Conservation (phyloP, 2,113 vertebrate genomes). For the Ophiodon elongatus region DNA sequence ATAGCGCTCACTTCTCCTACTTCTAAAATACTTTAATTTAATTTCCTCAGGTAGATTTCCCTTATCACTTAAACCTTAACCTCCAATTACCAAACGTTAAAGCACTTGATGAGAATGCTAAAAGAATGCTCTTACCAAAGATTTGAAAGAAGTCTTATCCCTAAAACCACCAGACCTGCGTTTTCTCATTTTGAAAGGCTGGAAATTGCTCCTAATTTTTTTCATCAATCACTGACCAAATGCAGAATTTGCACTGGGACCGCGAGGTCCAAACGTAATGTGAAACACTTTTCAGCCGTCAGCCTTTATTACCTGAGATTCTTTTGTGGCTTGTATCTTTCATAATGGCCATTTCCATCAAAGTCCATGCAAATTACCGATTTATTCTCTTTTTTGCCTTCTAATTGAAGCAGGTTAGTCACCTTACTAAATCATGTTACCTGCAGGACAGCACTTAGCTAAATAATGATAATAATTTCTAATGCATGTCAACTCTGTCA, state of each 20-base stretch:
- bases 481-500: constrained; percentile 20
- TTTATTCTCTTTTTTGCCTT: background rate
- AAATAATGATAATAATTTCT: constrained; percentile 13
- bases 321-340: constrained; percentile 3
- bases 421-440: constrained; percentile 6
- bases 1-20: background rate
- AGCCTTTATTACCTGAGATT: background rate
- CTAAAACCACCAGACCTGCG: background rate
- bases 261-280: background rate
- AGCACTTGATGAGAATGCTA: background rate
- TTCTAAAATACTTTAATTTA: constrained; percentile 4
- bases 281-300: constrained; percentile 5
- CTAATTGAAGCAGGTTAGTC: constrained; percentile 7
- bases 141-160: background rate
- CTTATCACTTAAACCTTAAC: constrained; percentile 9
- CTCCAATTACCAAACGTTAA: background rate
- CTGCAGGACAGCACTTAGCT: constrained; percentile 42
- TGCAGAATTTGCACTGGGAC: background rate
- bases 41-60: constrained; percentile 18
- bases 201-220: background rate
- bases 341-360: constrained; percentile 16
- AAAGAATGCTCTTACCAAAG: background rate
- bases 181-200: constrained; percentile 19
- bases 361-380: constrained; percentile 18
- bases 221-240: constrained; percentile 10